A percentile compares a stretch with the other conserved stretches of the same genome.
These are phyloP conservation scores for Nysson spinosus DNA, from an alignment of 2,888 invertebrate species.

Conservation along the genomic window DNA sequence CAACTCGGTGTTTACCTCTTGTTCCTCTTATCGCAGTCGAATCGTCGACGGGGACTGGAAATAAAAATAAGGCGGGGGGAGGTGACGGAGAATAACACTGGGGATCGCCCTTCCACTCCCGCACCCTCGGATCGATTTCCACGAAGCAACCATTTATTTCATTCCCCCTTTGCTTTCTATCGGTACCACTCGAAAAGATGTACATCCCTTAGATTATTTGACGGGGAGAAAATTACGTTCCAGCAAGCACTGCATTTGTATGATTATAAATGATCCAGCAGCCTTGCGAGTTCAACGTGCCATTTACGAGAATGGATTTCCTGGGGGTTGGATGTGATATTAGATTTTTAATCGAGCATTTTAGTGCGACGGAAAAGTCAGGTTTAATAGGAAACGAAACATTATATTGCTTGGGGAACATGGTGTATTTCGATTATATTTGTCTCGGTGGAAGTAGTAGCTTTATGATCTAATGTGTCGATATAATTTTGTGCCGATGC, in stretches of 20 bases:
- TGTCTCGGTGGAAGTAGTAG: too few relatives aligned
- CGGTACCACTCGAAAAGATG: constrained; percentile 40
- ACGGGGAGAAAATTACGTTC: constrained; percentile 28
- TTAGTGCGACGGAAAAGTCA: too few relatives aligned
- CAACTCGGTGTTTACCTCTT: constrained; percentile 31
- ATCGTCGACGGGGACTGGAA: constrained; percentile 32
- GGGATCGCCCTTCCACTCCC: neutral
- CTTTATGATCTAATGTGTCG: too few relatives aligned
- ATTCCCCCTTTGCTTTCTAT: constrained; percentile 29
- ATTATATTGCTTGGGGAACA: too few relatives aligned
- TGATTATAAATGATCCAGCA: neutral
- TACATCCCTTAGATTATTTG: constrained; percentile 38
- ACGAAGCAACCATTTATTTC: constrained; percentile 45
- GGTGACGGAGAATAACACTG: too few relatives aligned
- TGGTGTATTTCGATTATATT: too few relatives aligned
- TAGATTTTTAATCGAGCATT: too few relatives aligned
- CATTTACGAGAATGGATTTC: too few relatives aligned
- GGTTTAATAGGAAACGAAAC: too few relatives aligned
- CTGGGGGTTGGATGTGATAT: too few relatives aligned
- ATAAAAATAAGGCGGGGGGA: constrained; percentile 25
- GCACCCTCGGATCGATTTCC: constrained; percentile 35
- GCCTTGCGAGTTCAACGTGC: neutral
- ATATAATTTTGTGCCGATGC: too few relatives aligned
- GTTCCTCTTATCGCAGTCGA: constrained; percentile 37
- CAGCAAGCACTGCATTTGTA: constrained; percentile 1